Percentiles rank a stretch among this genome's conserved stretches.
These are phyloP conservation scores for Corticium candelabrum DNA, from an alignment of 37 sponge, comb jelly and placozoan genomes.

Conservation along the genomic window DNA sequence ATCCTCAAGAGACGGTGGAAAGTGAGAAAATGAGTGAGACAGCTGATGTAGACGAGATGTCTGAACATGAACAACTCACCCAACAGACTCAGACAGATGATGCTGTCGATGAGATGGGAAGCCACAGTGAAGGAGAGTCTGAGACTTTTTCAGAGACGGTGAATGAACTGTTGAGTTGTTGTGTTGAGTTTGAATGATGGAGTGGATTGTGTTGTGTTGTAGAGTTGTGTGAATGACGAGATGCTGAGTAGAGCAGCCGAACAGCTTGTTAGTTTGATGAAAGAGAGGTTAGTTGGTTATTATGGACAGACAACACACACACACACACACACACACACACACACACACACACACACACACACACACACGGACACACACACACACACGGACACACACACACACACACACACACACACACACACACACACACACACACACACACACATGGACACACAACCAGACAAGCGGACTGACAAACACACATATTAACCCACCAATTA, in stretches of 20 bases:
- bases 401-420: no score
- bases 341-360: no score
- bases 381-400: no score
- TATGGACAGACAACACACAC: no score
- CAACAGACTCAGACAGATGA: background rate
- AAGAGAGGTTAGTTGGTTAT: no score
- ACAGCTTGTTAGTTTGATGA: background rate
- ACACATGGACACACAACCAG: no score
- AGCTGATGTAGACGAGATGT: background rate
- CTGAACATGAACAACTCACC: background rate
- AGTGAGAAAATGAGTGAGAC: background rate
- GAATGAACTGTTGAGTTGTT: background rate
- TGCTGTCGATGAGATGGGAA: constrained; percentile 2
- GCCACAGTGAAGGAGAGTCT: constrained; percentile 25
- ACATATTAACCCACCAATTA: no score
- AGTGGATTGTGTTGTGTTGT: background rate
- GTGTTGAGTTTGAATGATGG: no score
- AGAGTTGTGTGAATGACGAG: background rate
- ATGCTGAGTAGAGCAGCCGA: background rate
- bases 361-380: no score
- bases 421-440: no score
- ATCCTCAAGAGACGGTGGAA: constrained; percentile 7
- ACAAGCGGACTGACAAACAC: no score
- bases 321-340: no score
- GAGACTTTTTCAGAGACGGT: constrained; percentile 10